Evolutionary conservation across 1,140 invertebrate genomes (phyloP).

Genomic region (Magallana ariakensis): DNA sequence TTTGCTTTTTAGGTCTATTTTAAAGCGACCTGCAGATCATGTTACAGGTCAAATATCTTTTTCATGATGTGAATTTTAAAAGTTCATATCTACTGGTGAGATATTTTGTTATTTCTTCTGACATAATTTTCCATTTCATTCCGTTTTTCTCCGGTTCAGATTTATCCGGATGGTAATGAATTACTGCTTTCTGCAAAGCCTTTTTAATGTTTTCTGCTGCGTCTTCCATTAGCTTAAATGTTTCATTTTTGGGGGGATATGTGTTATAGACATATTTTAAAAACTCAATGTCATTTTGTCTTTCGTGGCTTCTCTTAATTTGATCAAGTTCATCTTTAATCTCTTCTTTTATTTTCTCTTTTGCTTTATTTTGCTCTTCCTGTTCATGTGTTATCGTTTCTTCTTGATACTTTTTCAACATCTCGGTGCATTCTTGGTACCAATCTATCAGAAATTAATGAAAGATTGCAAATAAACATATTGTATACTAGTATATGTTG

Average conservation of each 20-base stretch:
- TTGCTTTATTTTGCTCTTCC: conserved; percentile 42
- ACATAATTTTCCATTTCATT: conserved; percentile 56
- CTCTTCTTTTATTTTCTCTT: conserved; percentile 50
- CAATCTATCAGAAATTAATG: conserved; percentile 49
- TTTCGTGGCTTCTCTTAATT: conserved; percentile 28
- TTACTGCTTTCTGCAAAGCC: conserved; percentile 51
- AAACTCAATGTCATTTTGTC: conserved; percentile 51
- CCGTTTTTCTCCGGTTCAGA: conserved; percentile 52
- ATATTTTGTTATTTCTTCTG: conserved; percentile 59
- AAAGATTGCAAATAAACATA: background rate
- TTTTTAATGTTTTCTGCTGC: conserved; percentile 45
- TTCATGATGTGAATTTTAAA: background rate
- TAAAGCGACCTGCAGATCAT: too few relatives aligned
- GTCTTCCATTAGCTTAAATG: conserved; percentile 17
- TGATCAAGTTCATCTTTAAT: conserved; percentile 44
- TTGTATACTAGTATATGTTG: too few relatives aligned
- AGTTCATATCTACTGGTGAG: conserved; percentile 46
- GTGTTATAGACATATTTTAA: conserved; percentile 49
- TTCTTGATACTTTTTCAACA: conserved; percentile 54
- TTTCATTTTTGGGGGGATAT: conserved; percentile 42
- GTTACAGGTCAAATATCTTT: too few relatives aligned
- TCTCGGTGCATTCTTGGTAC: conserved; percentile 45
- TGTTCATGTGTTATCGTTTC: conserved; percentile 55
- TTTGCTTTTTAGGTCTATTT: too few relatives aligned
- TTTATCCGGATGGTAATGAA: conserved; percentile 61